A percentile compares a stretch with the other conserved stretches of the same genome.
These are phyloP conservation scores for Anabacerthia variegaticeps DNA, from an alignment of 2,797 vertebrate species.

Conservation along the genomic window DNA sequence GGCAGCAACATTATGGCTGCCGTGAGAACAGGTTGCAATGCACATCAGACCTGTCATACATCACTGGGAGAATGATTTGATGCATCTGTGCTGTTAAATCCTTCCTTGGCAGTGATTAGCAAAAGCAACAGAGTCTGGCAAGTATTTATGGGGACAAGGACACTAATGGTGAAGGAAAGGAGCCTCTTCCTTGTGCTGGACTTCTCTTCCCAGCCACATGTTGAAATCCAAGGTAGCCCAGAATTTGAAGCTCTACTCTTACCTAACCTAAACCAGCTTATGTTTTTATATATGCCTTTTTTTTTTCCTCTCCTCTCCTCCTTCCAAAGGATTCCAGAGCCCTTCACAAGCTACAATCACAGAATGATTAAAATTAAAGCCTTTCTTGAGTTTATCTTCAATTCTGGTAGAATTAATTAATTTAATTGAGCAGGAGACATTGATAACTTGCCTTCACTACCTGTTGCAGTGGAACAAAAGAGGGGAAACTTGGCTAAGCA, in stretches of 20 bases:
- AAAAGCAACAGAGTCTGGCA: not conserved
- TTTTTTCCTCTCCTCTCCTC: not conserved
- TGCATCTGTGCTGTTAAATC: not conserved
- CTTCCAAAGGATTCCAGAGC: not conserved
- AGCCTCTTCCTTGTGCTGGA: rapidly evolving
- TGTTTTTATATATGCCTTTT: not conserved
- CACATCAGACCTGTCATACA: not conserved
- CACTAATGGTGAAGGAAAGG: not conserved
- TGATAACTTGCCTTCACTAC: not conserved
- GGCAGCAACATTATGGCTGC: not conserved
- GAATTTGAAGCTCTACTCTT: not conserved
- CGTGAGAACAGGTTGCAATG: not conserved
- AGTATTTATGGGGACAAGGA: not conserved
- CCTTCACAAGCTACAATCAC: not conserved
- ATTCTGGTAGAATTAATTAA: not conserved
- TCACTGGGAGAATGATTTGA: not conserved
- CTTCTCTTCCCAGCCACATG: not conserved
- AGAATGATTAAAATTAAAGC: not conserved
- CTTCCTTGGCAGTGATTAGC: not conserved
- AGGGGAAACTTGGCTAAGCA: not conserved
- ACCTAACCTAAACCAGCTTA: not conserved
- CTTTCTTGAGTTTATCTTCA: not conserved
- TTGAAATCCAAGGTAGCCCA: not conserved
- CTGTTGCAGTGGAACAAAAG: not conserved
- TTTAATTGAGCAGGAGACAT: not conserved